Conservation (phyloP, 2,888 invertebrate species). For the Papilio demoleus region DNA sequence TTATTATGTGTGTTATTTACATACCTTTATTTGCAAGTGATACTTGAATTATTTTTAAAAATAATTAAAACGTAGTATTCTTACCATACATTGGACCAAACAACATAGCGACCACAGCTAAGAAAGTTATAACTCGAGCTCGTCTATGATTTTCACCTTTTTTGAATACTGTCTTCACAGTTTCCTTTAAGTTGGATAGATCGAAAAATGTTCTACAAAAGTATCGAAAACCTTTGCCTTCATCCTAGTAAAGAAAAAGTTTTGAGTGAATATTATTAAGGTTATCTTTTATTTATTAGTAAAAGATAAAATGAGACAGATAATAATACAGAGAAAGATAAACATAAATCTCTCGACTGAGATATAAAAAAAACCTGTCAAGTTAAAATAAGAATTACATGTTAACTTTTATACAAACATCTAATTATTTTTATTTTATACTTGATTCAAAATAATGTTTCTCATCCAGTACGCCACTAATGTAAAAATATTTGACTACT, state of each 20-base stretch:
- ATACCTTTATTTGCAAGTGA: constrained; percentile 51
- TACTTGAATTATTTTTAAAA: too few relatives aligned
- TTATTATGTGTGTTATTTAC: constrained; percentile 17
- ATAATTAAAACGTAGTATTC: constrained; percentile 39
- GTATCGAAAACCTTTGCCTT: constrained; percentile 57
- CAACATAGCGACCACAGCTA: constrained; percentile 71
- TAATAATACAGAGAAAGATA: too few relatives aligned
- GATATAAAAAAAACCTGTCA: too few relatives aligned
- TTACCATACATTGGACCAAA: constrained; percentile 82
- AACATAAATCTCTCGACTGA: too few relatives aligned
- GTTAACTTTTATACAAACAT: too few relatives aligned
- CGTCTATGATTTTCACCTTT: constrained; percentile 71
- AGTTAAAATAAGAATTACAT: too few relatives aligned
- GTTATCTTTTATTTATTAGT: neutral
- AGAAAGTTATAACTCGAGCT: constrained; percentile 65
- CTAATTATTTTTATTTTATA: too few relatives aligned
- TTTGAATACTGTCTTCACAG: constrained; percentile 73
- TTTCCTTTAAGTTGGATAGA: constrained; percentile 68
- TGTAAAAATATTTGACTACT: neutral
- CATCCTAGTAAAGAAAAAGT: constrained; percentile 56
- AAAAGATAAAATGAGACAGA: too few relatives aligned
- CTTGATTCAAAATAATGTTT: too few relatives aligned
- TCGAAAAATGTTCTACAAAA: constrained; percentile 67
- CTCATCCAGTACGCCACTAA: too few relatives aligned
- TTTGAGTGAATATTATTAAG: neutral